phyloP scores from a whole-genome alignment of 2,888 invertebrate species.

The Hydrotaea cyrtoneurina region DNA sequence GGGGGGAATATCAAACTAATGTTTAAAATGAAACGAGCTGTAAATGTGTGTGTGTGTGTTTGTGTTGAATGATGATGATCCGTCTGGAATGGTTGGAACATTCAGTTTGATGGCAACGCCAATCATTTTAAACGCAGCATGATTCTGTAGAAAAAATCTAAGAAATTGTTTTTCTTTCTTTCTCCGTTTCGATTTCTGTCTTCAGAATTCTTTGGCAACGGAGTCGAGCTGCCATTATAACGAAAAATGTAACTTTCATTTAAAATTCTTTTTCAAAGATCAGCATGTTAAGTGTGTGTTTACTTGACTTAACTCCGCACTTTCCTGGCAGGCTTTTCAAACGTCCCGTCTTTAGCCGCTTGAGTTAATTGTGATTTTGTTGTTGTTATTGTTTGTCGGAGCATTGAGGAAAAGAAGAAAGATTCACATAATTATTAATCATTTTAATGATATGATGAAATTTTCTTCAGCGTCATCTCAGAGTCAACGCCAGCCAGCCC shows the following conservation, averaged over 20 bases:
- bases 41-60: no score
- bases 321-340: background rate
- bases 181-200: background rate
- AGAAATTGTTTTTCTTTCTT: background rate
- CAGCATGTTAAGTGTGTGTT: background rate
- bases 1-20: no score
- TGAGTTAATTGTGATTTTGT: constrained; percentile 9
- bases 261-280: constrained; percentile 44
- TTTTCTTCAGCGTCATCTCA: background rate
- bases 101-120: background rate
- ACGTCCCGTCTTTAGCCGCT: background rate
- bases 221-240: background rate
- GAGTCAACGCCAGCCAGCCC: background rate
- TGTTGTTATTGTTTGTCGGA: no score
- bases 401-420: background rate
- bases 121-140: constrained; percentile 33
- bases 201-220: constrained; percentile 23
- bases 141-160: constrained; percentile 14
- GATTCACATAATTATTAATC: constrained; percentile 62
- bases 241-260: constrained; percentile 49
- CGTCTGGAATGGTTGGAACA: no score
- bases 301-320: background rate
- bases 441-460: constrained; percentile 59
- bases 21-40: background rate
- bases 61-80: background rate